A percentile compares a stretch with the other conserved stretches of the same genome.
Evolutionary conservation across 2,113 vertebrate species (phyloP).

Genomic region (Ailuropoda melanoleuca): DNA sequence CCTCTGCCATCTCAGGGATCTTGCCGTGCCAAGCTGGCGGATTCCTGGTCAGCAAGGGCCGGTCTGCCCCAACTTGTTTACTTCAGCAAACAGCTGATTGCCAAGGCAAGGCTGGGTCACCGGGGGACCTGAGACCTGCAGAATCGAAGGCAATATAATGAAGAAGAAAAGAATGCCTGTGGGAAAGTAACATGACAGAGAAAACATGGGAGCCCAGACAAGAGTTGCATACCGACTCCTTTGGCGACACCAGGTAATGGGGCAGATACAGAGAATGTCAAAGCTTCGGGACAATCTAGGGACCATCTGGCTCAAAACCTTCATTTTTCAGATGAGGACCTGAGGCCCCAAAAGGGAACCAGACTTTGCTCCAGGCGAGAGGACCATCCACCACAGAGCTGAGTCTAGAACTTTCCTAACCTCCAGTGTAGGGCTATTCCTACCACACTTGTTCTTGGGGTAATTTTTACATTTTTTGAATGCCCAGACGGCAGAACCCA

Average conservation of each 20-base stretch:
- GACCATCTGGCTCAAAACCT: not conserved
- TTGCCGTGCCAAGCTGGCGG: not conserved
- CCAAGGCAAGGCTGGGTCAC: not conserved
- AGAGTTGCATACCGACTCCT: not conserved
- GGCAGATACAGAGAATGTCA: fast-evolving
- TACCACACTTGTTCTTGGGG: not conserved
- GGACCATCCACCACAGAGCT: not conserved
- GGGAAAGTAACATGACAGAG: not conserved
- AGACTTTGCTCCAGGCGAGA: not conserved
- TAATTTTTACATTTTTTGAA: not conserved
- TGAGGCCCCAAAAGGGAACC: not conserved
- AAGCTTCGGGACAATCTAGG: not conserved
- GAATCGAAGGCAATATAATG: not conserved
- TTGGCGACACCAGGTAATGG: not conserved
- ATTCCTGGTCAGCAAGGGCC: not conserved
- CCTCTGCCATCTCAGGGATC: not conserved
- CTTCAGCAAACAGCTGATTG: slow-evolving; percentile 3
- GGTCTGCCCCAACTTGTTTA: not conserved
- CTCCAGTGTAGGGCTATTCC: not conserved
- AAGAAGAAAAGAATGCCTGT: not conserved
- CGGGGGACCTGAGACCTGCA: not conserved
- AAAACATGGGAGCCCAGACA: fast-evolving
- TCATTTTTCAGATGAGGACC: not conserved
- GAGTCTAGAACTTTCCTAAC: not conserved
- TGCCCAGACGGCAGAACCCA: not conserved